Base-by-base conservation (phyloP, 2,888 invertebrate genomes). In the Drosophila falleni region DNA sequence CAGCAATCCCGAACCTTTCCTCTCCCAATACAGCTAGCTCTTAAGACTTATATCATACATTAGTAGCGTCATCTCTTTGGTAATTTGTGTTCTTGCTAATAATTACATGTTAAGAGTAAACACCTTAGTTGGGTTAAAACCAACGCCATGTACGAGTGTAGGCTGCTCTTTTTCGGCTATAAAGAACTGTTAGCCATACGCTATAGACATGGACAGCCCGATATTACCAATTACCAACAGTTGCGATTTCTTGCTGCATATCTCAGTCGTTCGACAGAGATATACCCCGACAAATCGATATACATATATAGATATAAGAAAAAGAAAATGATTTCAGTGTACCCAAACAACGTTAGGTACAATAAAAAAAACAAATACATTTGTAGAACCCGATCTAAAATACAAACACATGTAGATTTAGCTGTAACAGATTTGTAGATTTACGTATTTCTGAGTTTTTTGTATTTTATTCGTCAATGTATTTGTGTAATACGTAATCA, bases 31-130 rank as follows among this genome's bases (percentile, higher is more conserved):
- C 23, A 15, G 44, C 11, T 70, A 65, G 67, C 5, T 23, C 9
- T 37, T 73, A 76, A 73, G 65, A 49, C 59, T 23, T 41, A 44
- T 71, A 53, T 82, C 64, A 54, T 62, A 67, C 44, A 37, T 62
- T 80, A 68, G 35, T 61, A 58, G 46, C 35, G 59, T 61, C 67
- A 59, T 53, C 67, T 74, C 71, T 82, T 78, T 68, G 41, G 85
- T 80, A 78, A 68, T 89, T 83, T 89, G 59, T 87, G 68, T 72
- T 87, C 37, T 49, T 51, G 53, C 58, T 29, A 42, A 60, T 58
- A 85, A 69, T 85, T 67, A 72, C 75, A 72, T 42, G 55, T 68
- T 72, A 81, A 81, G 67, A 77, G 67, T 56, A 54, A 64, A 19
- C 54, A 55, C 19, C 39, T 29, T 9, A 46, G 44, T 46, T 62